Base-by-base conservation (phyloP, 2,113 vertebrate genomes). In the Bubo blakistoni region DNA sequence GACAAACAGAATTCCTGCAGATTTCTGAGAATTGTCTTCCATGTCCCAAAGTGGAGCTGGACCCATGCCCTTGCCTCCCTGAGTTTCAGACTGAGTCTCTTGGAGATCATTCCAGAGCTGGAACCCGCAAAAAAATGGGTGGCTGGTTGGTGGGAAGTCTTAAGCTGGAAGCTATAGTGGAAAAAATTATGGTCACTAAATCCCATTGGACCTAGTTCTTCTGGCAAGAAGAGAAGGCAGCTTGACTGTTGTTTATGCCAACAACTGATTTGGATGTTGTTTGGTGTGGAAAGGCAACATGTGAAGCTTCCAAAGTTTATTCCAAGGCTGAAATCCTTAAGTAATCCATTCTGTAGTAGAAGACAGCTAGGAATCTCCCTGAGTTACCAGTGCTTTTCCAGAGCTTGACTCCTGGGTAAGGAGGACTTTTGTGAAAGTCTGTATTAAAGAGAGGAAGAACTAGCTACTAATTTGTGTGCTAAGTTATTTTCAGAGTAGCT, bases 161-260 rank as follows among this genome's bases (percentile, higher is more conserved):
- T 72, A 29, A 92, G 62, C 14, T 92, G 27, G 44, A 95, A 94
- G 46, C 5, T 54, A 20, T 24, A 5, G 27, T 77, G 13, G n/a
- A 82, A 95, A 95, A 90, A 76, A 80, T 15, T 58, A 65, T 59
- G 38, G 58, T 88, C 0, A 0, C 32, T 66, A 77, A 80, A 51
- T 80, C 38, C 42, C 62, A 36, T 73, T 90, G 84, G 78, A 91
- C n/a, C 16, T 69, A 65, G 34, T 51, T 86, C n/a, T 94, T 80
- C 78, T 95, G 84, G 89, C 86, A 94, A 66, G 47, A 69, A 62
- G 29, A 87, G 42, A 62, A 71, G 46, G 70, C 81, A 91, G 62
- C 84, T 93, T 97, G 95, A 61, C 38, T 90, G 57, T 63, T 96
- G 73, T 95, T 95, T 96, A 81, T 79, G 91, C 78, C 95, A 95